Evolutionary conservation across 1,140 invertebrate species (phyloP), one percentile per base, ranked within the genome.

Genomic region (Drosophila ananassae): DNA sequence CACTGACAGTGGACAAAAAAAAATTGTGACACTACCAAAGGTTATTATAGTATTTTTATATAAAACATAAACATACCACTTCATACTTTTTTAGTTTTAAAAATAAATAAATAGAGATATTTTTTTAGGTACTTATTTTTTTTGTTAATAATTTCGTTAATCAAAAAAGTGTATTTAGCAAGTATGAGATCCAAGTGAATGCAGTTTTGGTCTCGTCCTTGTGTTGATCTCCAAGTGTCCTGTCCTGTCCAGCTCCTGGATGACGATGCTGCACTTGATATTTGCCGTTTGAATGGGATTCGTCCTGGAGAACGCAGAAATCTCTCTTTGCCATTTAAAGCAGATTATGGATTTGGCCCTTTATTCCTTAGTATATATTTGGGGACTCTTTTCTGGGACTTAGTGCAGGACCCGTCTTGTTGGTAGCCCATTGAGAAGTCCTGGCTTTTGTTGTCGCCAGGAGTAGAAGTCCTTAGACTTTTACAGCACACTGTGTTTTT

Each of bases 261-360:
- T 10, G 59, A 51, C 47, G 59, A 85, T 77, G 77, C 80, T 85
- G 81, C 81, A 85, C 81, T 85, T 85, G 82, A 85, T 85, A 87
- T 87, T 87, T 85, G 77, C 73, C 63, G 82, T 87, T 66, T 81
- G 77, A 85, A 81, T 85, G 81, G 82, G 74, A 37, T 52, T 56
- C n/a, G 39, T 39, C n/a, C 44, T 34, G 30, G 25, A 13, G 32
- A 50, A 37, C 37, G 69, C 62, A 75, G 61, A 76, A 76, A 75
- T 75, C 72, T 75, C 73, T 76, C 73, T 69, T 64, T 74, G 69
- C 77, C 81, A 85, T 85, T 87, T 87, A 87, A 87, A 78, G 82
- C 54, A 87, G 78, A 85, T 85, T 85, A 85, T 68, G 80, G 37
- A 50, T 51, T 13, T 56, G 69, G 39, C 66, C 72, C 64, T 55